Evolutionary conservation across 2,113 vertebrate species (phyloP).

Genomic region (Aptenodytes forsteri): DNA sequence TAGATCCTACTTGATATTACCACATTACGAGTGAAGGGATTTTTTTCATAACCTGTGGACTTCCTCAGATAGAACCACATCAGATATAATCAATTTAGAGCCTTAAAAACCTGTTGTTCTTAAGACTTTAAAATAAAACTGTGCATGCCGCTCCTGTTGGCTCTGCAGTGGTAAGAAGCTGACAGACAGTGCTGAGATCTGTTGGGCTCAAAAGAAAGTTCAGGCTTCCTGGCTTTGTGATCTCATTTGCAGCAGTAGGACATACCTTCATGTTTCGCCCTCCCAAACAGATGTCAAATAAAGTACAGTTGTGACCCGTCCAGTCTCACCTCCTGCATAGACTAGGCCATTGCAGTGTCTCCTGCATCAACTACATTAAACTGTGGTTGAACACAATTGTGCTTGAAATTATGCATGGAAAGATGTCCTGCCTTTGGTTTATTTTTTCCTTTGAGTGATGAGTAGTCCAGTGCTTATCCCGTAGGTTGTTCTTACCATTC

Average conservation of each 20-base stretch:
- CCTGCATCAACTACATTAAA: background rate
- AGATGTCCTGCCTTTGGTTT: background rate
- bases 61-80: background rate
- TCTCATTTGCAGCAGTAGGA: background rate
- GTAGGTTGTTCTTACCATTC: background rate
- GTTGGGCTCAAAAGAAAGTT: background rate
- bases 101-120: constrained; percentile 5
- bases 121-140: constrained; percentile 29
- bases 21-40: background rate
- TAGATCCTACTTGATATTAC: background rate
- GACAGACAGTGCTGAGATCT: background rate
- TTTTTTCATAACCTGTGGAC: constrained; percentile 10
- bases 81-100: background rate
- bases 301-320: background rate
- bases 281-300: background rate
- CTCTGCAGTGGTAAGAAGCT: background rate
- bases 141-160: background rate
- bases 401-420: background rate
- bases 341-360: background rate
- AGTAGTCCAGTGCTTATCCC: background rate
- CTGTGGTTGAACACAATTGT: background rate
- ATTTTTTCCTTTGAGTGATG: background rate
- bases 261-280: background rate
- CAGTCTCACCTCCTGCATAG: background rate
- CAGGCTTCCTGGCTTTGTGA: background rate